A percentile compares a stretch with the other conserved stretches of the same genome.
Evolutionary conservation across 2,888 invertebrate genomes (phyloP).

Genomic region (Hipparchia sbordonii): DNA sequence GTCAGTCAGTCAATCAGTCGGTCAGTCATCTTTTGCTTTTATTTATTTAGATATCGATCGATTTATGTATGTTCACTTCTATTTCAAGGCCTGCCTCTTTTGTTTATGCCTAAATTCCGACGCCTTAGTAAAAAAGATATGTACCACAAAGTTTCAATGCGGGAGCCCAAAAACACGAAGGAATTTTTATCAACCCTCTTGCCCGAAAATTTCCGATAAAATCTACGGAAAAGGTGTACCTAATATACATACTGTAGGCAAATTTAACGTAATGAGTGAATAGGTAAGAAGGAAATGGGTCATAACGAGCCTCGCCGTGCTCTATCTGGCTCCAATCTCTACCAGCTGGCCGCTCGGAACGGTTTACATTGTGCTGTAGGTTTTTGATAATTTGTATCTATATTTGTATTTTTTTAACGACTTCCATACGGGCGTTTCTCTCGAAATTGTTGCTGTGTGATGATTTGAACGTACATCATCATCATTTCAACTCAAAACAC

Average conservation of each 20-base stretch:
- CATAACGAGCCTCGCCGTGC: constrained; percentile 4
- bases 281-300: constrained; percentile 18
- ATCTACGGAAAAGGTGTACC: not conserved
- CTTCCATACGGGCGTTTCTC: no score
- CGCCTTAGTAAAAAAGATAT: no score
- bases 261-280: constrained; percentile 17
- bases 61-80: no score
- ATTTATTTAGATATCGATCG: no score
- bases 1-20: no score
- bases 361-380: not conserved
- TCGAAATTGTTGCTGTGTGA: no score
- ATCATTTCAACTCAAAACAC: no score
- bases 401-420: not conserved
- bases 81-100: no score
- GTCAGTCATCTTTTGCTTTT: no score
- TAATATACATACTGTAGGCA: not conserved
- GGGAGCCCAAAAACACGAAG: not conserved
- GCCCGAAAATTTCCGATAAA: not conserved
- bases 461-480: no score
- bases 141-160: no score
- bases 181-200: not conserved
- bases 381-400: constrained; percentile 8
- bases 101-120: no score
- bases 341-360: not conserved
- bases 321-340: constrained; percentile 9